Evolutionary conservation across 2,113 vertebrate genomes (phyloP), one percentile per base, ranked within the genome.

Genomic region (Triplophysa tibetana): DNA sequence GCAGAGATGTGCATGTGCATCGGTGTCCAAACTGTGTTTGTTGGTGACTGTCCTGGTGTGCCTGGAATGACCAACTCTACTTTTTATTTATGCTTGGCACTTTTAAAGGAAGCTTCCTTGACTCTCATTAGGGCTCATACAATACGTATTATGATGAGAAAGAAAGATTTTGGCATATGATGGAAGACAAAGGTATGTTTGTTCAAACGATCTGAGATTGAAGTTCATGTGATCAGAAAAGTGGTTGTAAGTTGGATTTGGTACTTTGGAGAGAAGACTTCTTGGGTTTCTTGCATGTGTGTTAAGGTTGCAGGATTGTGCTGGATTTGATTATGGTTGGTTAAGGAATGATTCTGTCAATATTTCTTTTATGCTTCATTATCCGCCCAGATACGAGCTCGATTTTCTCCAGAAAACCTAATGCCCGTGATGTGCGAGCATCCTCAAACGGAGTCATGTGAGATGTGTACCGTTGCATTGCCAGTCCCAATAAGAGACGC

Each of bases 381-480:
- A 45, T 45, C 10, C 54, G 5, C 54, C 54, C 54, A n/a, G 54
- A 58, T 58, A 58, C 8, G 19, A 58, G 17, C 21, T 33, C 16
- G 72, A 12, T 62, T 62, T 62, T 41, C 16, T 2, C 14, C 38
- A 26, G 24, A 75, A 14, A 63, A 4, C 50, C 61, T 63, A 63
- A 74, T n/a, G 61, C 41, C 43, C 50, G 74, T 23, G 11, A 38
- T n/a, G 45, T 33, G 61, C 54, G 43, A 65, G 61, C 45, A 16
- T 38, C n/a, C 19, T 77, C 45, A 24, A 65, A 24, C 11, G 19
- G 62, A 54, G 61, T 77, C 33, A 65, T 77, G 72, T 45, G 70
- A 24, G 56, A 74, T 43, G 29, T 43, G 23, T 76, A 76, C 67
- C 54, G 56, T 50, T 75, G 52, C 75, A 19, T 70, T 54, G 62